Evolutionary conservation across 1,140 invertebrate genomes (phyloP).

Genomic region (Brachionus angularis): DNA sequence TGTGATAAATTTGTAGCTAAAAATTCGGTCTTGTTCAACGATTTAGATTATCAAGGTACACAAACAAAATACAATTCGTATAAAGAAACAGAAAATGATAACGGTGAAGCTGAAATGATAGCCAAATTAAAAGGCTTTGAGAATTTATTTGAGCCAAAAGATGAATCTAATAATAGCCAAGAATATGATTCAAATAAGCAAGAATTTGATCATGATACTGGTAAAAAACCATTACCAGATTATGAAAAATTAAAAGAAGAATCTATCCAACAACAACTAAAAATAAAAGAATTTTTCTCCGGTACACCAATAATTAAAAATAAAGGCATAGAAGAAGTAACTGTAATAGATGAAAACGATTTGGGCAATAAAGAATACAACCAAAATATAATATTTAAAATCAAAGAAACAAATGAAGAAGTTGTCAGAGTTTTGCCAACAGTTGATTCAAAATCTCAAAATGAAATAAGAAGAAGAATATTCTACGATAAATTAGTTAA

Average conservation of each 20-base stretch:
- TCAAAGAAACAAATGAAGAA: conserved; percentile 22
- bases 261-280: conserved; percentile 7
- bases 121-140: conserved; percentile 44
- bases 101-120: conserved; percentile 45
- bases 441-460: conserved; percentile 52
- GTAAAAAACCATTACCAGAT: conserved; percentile 40
- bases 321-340: neutral
- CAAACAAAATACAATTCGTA: neutral
- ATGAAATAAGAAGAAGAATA: conserved; percentile 51
- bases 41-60: neutral
- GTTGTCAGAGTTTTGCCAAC: conserved; percentile 48
- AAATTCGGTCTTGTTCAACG: conserved; percentile 10
- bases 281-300: conserved; percentile 24
- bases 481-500: conserved; percentile 51
- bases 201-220: conserved; percentile 45
- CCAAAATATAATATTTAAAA: conserved; percentile 28
- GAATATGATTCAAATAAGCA: conserved; percentile 45
- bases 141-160: conserved; percentile 40
- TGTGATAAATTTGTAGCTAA: conserved; percentile 5
- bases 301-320: neutral
- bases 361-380: neutral
- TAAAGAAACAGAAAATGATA: conserved; percentile 7
- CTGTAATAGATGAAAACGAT: conserved; percentile 10
- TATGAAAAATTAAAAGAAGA: conserved; percentile 11
- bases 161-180: conserved; percentile 45